Base-by-base conservation (phyloP, 1,140 invertebrate genomes). In the Polypedilum vanderplanki region DNA sequence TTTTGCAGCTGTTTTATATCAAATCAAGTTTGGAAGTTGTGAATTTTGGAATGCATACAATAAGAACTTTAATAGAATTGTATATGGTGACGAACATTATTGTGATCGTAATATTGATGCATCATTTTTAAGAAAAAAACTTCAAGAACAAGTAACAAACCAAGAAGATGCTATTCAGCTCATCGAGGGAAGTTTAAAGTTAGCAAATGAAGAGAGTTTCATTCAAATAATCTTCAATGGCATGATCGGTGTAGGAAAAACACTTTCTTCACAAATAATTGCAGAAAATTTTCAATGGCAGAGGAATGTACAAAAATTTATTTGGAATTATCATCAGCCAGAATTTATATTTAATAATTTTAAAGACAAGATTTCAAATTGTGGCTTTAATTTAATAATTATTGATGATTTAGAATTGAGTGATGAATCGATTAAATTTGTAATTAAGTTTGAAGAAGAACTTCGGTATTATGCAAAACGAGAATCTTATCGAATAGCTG, bases 341-440 rank as follows among this genome's bases (percentile, higher is more conserved):
- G 15, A 10, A 3, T 18, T 10, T 70, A 3, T 20, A 8, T 22
- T 70, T 70, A 18, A 70, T 5, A 12, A 3, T 1, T 5, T 20
- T 7, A 18, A 17, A 67, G 9, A n/a, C 4, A 22, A 18, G 10
- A 7, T 70, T 10, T 70, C 65, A 7, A 70, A 7, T 7, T 70
- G 65, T 70, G 65, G 65, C 7, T 70, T 70, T 70, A 70, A 70
- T 70, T 12, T 70, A 20, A 12, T 70, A 1, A 22, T 70, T 18
- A 18, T 70, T 18, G 65, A 70, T 20, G 65, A 70, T 18, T 18
- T 70, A 20, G 20, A 70, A 9, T 18, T 22, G 9, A 70, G 20
- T 20, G 20, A 70, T 8, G 4, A 18, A 0, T 70, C 65, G 18
- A 70, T 70, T 20, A 17, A 70, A 1, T 20, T 18, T 8, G 2